These are phyloP conservation scores for Pangasius krempfi DNA, from an alignment of 2,797 vertebrate species.

Conservation along the genomic window DNA sequence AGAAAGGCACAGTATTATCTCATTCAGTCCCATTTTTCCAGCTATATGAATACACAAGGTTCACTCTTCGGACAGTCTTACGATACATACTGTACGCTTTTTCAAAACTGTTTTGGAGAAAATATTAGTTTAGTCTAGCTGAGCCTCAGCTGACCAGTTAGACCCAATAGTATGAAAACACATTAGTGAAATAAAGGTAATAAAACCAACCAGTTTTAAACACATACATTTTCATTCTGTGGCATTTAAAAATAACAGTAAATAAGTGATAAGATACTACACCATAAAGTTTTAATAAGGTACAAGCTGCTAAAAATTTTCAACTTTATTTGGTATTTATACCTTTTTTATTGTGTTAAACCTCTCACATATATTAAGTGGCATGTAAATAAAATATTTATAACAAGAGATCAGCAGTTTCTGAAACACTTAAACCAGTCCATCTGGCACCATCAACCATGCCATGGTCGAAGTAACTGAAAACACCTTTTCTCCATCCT, in stretches of 20 bases:
- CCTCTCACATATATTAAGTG: not conserved
- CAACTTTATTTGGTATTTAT: not conserved
- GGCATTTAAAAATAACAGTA: not conserved
- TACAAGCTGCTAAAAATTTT: not conserved
- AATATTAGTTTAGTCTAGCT: not conserved
- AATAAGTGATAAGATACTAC: not conserved
- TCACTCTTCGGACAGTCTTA: not conserved
- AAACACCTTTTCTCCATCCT: not conserved
- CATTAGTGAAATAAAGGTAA: not conserved
- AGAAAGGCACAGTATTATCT: constrained; percentile 13
- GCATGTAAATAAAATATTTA: not conserved
- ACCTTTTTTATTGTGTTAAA: not conserved
- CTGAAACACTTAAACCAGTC: not conserved
- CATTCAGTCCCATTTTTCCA: not conserved
- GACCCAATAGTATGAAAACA: not conserved
- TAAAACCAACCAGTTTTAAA: not conserved
- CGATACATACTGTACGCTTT: not conserved
- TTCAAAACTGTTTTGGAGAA: not conserved
- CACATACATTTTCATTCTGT: not conserved
- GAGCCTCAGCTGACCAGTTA: not conserved
- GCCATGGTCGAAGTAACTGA: not conserved
- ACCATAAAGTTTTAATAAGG: not conserved
- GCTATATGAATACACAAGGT: not conserved
- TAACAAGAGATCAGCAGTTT: too few species aligned
- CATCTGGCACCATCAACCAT: too few species aligned